Evolutionary conservation across 2,113 vertebrate species (phyloP).

Genomic region (Perca fluviatilis): DNA sequence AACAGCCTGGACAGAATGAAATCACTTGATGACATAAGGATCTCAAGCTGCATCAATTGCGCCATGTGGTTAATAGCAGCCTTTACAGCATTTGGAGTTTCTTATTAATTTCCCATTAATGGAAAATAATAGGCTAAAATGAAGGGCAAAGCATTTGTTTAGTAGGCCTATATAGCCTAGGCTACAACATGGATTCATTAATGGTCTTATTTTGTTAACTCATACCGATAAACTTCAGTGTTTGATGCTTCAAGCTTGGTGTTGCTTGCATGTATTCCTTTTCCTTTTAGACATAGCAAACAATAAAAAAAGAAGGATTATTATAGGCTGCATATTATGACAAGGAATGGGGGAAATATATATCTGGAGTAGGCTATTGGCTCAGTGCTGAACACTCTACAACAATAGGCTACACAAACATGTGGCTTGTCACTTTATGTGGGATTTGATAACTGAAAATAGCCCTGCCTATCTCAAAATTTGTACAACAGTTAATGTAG

Average conservation of each 20-base stretch:
- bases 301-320: neutral
- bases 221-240: neutral
- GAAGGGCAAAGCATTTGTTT: neutral
- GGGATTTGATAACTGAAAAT: too few species aligned
- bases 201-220: neutral
- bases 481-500: too few species aligned
- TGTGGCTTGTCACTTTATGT: too few species aligned
- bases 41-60: conserved; percentile 46
- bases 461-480: too few species aligned
- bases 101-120: neutral
- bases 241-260: neutral
- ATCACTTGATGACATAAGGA: conserved; percentile 46
- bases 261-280: neutral
- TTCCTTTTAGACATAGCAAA: neutral
- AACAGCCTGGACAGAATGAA: conserved; percentile 17
- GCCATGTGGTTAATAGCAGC: conserved; percentile 66
- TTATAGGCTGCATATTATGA: neutral
- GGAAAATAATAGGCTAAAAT: neutral
- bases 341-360: neutral
- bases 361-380: too few species aligned
- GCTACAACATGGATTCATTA: neutral
- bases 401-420: neutral
- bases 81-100: neutral
- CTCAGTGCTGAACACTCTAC: neutral
- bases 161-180: neutral